A percentile compares a stretch with the other conserved stretches of the same genome.
phyloP scores from a whole-genome alignment of 1,140 invertebrate genomes.

The Hycleus phaleratus region DNA sequence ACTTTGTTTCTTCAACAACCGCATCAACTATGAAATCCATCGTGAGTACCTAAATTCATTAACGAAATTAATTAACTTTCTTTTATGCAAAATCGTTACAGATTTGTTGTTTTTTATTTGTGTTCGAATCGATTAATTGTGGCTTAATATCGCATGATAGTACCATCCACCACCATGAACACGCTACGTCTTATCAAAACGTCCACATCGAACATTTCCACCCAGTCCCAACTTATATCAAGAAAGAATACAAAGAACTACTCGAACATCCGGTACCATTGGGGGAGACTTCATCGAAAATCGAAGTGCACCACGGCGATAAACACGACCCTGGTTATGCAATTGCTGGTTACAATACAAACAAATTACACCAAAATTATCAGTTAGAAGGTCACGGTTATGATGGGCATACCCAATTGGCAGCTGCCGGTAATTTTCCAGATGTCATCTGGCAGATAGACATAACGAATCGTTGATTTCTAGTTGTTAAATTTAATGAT shows the following conservation, averaged over 20 bases:
- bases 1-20: too few species aligned
- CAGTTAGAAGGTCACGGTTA: not conserved
- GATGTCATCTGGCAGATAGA: not conserved
- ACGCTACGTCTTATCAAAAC: slow-evolving; percentile 56
- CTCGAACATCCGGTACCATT: slow-evolving; percentile 53
- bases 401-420: not conserved
- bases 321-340: slow-evolving; percentile 29
- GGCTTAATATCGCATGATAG: slow-evolving; percentile 16
- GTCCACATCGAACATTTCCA: slow-evolving; percentile 59
- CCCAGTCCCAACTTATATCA: slow-evolving; percentile 55
- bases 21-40: slow-evolving; percentile 1
- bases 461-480: slow-evolving; percentile 2
- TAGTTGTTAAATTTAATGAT: slow-evolving; percentile 1
- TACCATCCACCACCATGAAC: slow-evolving; percentile 44
- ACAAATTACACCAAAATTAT: slow-evolving; percentile 1
- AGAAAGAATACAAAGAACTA: slow-evolving; percentile 54
- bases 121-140: not conserved
- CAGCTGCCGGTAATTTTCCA: too few species aligned
- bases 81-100: not conserved
- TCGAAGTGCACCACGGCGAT: slow-evolving; percentile 26
- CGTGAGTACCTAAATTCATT: slow-evolving; percentile 3
- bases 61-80: not conserved
- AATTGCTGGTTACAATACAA: not conserved
- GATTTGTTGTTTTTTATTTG: too few species aligned
- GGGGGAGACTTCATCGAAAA: slow-evolving; percentile 42